Base-by-base conservation (phyloP, 53 echinoderm and acorn worm genomes). In the Actinopyga echinites region DNA sequence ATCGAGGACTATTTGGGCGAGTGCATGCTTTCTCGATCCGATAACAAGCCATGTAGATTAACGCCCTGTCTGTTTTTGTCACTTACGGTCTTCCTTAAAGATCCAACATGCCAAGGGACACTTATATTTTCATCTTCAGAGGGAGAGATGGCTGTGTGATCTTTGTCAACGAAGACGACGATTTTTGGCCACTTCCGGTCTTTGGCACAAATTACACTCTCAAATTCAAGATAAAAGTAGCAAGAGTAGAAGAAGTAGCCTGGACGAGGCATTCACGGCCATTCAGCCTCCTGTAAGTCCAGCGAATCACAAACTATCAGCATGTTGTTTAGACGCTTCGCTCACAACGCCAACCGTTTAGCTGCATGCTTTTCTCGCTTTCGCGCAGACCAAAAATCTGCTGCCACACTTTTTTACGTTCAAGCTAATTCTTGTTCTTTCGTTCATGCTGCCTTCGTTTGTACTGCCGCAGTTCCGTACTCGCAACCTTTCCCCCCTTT, bases 121-220 rank as follows among this genome's bases (percentile, higher is more conserved):
- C 62, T 62, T 26, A 25, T 77, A 77, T 77, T 77, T 77, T 77
- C 54, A 56, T 77, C 77, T 77, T 55, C 77, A 77, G 77, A 56
- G 54, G 26, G 55, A 77, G 49, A 88, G 85, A 26, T 96, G 94
- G 94, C 83, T 96, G 86, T 96, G 97, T 83, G 89, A 90, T 74
- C 79, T 96, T 88, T 96, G 97, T 77, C 92, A 92, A 40, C 89
- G 92, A 64, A 88, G 94, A 66, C 92, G 97, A 38, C 91, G 86
- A 32, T 90, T 96, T 86, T 85, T 93, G 33, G 83, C 94, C 71
- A 86, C 68, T 63, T 94, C 97, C 44, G 97, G 97, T 79, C 69
- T 94, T 61, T 96, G 97, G 97, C 92, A 92, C 77, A 90, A 94
- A 83, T 91, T 84, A 83, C 85, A 87, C 58, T 83, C 89, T 61